These are phyloP conservation scores for Sternarchorhynchus goeldii DNA, from an alignment of 2,797 vertebrate genomes.

Conservation along the genomic window DNA sequence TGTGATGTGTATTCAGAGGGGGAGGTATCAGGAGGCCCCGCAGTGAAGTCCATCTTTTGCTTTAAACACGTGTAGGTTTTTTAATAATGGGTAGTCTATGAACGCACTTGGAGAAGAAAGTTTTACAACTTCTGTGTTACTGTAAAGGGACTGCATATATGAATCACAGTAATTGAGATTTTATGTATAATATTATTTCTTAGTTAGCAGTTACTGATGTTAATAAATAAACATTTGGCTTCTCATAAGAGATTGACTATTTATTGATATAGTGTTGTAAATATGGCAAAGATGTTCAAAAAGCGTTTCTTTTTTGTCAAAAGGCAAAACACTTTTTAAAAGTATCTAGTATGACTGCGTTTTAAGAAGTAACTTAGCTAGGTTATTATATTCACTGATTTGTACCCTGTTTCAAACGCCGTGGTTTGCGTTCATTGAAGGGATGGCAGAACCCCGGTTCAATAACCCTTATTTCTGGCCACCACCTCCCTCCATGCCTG, in stretches of 20 bases:
- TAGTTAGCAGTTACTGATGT: no score
- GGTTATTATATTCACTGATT: neutral
- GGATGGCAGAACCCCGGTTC: slow-evolving; percentile 90
- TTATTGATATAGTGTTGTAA: no score
- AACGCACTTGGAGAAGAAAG: neutral
- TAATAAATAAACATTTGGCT: neutral
- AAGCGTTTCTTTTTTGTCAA: no score
- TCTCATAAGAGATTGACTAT: neutral
- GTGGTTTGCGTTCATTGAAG: slow-evolving; percentile 56
- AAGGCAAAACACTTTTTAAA: no score
- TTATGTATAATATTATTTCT: neutral
- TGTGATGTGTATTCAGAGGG: slow-evolving; percentile 53
- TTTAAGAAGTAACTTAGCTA: neutral
- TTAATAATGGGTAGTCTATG: no score
- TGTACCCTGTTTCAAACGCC: slow-evolving; percentile 1
- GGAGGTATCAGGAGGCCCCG: no score
- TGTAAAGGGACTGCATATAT: neutral
- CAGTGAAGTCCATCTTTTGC: no score
- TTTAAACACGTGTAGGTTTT: no score
- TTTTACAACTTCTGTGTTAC: slow-evolving; percentile 22
- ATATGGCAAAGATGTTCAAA: no score
- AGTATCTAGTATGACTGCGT: no score
- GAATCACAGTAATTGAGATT: neutral
- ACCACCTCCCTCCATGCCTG: slow-evolving; percentile 86
- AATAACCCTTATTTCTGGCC: slow-evolving; percentile 93